Evolutionary conservation across 1,140 invertebrate species (phyloP), one percentile per base, ranked within the genome.

Genomic region (Drosophila oshimai): DNA sequence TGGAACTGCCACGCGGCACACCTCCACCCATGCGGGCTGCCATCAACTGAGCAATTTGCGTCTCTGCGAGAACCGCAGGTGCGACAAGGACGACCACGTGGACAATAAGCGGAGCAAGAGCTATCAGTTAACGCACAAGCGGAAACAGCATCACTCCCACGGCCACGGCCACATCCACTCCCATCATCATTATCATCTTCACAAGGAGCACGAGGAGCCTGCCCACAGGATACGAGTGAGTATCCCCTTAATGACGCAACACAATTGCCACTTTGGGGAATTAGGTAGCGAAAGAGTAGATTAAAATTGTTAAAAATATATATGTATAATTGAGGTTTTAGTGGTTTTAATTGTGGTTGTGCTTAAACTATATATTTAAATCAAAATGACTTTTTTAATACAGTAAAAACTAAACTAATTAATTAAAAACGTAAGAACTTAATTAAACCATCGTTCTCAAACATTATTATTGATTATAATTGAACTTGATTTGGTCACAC

Each of bases 1-100:
- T 12, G 95, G 95, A 3, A 87, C 94, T 12, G 94, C 94, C 15
- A 91, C 93, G 17, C 89, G 94, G n/a, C 90, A 93, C 51, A 93
- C 93, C 0, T 93, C 93, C 71, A 91, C 93, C 60, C 94, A 94
- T 74, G 89, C 91, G n/a, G 90, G 92, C 26, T 94, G 94, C 77
- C 89, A 90, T 33, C 91, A 93, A 53, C 91, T 92, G 34, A 93
- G 93, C 67, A 94, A 95, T 88, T 93, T 93, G 9, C 91, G 94
- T 34, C 87, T 95, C 5, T 95, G 95, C 74, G 84, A 91, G 74
- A 91, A 90, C 86, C 90, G 89, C 55, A 87, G 74, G 74, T 91
- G 90, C 62, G 87, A 70, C 70, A 53, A 57, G 20, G 62, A 65
- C 26, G 44, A 64, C n/a, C 22, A 31, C 6, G 18, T 15, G 46